A percentile compares a stretch with the other conserved stretches of the same genome.
Conservation (phyloP, 2,797 vertebrate genomes). For the Staurois parvus region DNA sequence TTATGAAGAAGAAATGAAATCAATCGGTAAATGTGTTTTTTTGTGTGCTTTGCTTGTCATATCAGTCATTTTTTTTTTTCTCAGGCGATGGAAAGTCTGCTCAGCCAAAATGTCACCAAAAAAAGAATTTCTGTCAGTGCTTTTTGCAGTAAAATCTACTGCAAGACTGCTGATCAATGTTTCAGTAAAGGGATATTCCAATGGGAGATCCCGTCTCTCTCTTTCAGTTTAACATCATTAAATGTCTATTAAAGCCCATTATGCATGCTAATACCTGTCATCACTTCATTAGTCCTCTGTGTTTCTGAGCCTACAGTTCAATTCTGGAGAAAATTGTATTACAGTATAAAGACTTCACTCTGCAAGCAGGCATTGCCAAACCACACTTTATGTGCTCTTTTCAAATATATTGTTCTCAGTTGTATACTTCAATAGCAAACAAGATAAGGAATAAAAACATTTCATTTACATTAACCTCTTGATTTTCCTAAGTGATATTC, state of each 20-base stretch:
- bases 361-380: conserved; percentile 60
- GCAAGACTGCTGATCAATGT: conserved; percentile 91
- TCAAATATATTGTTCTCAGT: conserved; percentile 66
- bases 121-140: conserved; percentile 84
- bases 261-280: conserved; percentile 81
- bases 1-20: conserved; percentile 98
- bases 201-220: conserved; percentile 72
- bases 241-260: conserved; percentile 79
- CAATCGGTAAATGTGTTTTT: conserved; percentile 94
- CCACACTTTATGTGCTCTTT: conserved; percentile 58
- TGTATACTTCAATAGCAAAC: conserved; percentile 62
- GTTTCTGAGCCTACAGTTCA: conserved; percentile 68
- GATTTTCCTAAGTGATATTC: no score
- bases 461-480: not conserved
- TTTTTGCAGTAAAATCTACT: conserved; percentile 77
- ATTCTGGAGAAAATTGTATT: conserved; percentile 65
- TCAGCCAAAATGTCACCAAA: conserved; percentile 88
- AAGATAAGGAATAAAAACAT: not conserved
- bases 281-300: conserved; percentile 74
- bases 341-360: conserved; percentile 65
- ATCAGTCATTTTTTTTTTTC: conserved; percentile 94
- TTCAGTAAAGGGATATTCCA: conserved; percentile 77
- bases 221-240: conserved; percentile 76
- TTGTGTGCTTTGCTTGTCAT: conserved; percentile 91
- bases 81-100: conserved; percentile 81